Base-by-base conservation (phyloP, 1,140 invertebrate genomes). In the Magallana gigas region DNA sequence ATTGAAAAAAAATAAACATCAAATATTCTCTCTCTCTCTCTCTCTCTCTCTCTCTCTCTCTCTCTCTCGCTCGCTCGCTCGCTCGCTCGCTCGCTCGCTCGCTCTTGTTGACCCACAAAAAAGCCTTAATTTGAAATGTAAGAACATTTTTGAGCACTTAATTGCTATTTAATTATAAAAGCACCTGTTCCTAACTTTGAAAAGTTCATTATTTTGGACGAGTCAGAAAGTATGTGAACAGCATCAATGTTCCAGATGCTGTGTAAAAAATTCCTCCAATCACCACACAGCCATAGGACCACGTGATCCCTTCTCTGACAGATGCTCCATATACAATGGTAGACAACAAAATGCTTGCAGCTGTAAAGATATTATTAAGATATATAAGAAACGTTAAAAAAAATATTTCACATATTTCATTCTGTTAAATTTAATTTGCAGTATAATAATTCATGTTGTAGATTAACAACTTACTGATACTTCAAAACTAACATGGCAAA, bases 231-330 rank as follows among this genome's bases (percentile, higher is more conserved):
- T 18, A 57, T 57, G 56, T 83, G 8, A 29, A 29, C 81, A 57
- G 81, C 48, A 58, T 57, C 81, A 58, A n/a, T 8, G 57, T 29
- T n/a, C 68, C 68, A 4, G 68, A 76, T 9, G 68, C 68, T 23
- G 36, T 76, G 68, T 29, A 76, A 7, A 76, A 12, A 29, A 76
- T 29, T 76, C 68, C 68, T 76, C 68, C 68, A 76, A 76, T 76
- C 68, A 76, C 68, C 23, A 76, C 23, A 29, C 68, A 76, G 6
- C 68, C 23, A 29, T 76, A 76, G 8, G 68, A 76, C 68, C 68
- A 76, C 68, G 68, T 29, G 68, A 76, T 76, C 36, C 68, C 68
- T 12, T 29, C 68, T 29, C 23, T 76, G 18, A 76, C 68, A 4
- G 68, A 76, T 76, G 11, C 68, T 8, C 68, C 68, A 29, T 76